Base-by-base conservation (phyloP, 2,797 vertebrate genomes). In the Tachyglossus aculeatus region DNA sequence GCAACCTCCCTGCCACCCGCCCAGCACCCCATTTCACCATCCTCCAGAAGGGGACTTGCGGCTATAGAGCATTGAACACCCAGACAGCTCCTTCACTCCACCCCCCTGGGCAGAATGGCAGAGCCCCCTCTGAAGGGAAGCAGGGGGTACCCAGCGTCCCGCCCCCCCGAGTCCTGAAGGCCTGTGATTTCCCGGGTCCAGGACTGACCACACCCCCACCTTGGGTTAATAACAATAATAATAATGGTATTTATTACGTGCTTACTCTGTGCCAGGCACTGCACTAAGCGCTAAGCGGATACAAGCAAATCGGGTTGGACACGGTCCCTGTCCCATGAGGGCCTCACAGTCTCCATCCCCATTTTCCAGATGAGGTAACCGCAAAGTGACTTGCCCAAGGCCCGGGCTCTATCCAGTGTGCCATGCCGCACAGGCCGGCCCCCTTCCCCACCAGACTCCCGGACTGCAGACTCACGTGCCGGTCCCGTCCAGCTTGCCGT, bases 401-500 rank as follows among this genome's bases (percentile, higher is more conserved):
- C n/a, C n/a, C n/a, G n/a, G n/a, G n/a, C n/a, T n/a, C n/a, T n/a
- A n/a, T n/a, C n/a, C n/a, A n/a, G n/a, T 3, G 15, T 12, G 7
- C 12, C n/a, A 12, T 32, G 39, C 21, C 4, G 8, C 15, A 29
- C 13, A 39, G 25, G 10, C n/a, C n/a, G 19, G n/a, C 27, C 10
- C 61, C 21, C 0, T 0, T 6, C 21, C 34, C 11, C 29, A 1
- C 31, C 29, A 21, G 9, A 3, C 22, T 43, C 19, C 18, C 24
- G 41, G 11, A n/a, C 21, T 13, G 1, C 14, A 10, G 59, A 91
- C 96, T 32, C 88, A 99, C 98, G 86, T 86, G 61, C 95, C 81
- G 1, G 90, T 94, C 82, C 93, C 91, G 83, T 99, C 95, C 40
- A 95, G 92, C 54, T 94, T 96, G 45, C 98, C 98, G 0, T 98